Percentiles rank a stretch among this genome's conserved stretches.
phyloP scores from a whole-genome alignment of 2,113 vertebrate species.

The Notarius quadriscutis region DNA sequence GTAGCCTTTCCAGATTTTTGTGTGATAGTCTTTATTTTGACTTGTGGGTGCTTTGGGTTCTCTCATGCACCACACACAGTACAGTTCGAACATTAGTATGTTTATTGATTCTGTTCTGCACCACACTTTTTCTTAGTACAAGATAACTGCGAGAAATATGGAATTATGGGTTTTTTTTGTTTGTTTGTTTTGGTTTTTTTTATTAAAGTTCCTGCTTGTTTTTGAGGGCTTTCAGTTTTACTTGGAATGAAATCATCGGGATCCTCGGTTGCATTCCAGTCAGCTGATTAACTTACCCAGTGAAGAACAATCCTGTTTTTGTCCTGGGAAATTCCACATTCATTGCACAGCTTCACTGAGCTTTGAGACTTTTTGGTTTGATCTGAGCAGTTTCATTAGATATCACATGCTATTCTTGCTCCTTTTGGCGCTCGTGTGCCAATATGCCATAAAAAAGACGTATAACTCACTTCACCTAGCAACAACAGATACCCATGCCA shows the following conservation, averaged over 20 bases:
- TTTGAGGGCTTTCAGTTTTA: neutral
- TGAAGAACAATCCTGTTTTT: conserved; percentile 21
- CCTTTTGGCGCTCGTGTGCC: too few species aligned
- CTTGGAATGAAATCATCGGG: neutral
- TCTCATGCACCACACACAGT: neutral
- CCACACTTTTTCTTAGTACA: neutral
- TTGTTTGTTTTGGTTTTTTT: too few species aligned
- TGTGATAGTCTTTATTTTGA: neutral
- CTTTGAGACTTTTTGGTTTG: neutral
- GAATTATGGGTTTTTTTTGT: too few species aligned
- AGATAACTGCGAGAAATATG: neutral
- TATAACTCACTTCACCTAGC: neutral
- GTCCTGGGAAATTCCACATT: neutral
- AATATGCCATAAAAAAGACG: neutral
- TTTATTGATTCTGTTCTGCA: neutral
- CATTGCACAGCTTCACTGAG: neutral
- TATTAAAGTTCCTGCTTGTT: neutral
- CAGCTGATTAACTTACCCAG: neutral
- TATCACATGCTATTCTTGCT: neutral
- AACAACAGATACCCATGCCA: too few species aligned
- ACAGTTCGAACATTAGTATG: neutral
- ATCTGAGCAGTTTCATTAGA: neutral
- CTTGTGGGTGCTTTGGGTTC: neutral
- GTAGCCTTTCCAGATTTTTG: too few species aligned
- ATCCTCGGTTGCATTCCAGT: neutral